A percentile compares a stretch with the other conserved stretches of the same genome.
These are phyloP conservation scores for Ephydatia muelleri DNA, from an alignment of 37 sponge, comb jelly and placozoan species.

Conservation along the genomic window DNA sequence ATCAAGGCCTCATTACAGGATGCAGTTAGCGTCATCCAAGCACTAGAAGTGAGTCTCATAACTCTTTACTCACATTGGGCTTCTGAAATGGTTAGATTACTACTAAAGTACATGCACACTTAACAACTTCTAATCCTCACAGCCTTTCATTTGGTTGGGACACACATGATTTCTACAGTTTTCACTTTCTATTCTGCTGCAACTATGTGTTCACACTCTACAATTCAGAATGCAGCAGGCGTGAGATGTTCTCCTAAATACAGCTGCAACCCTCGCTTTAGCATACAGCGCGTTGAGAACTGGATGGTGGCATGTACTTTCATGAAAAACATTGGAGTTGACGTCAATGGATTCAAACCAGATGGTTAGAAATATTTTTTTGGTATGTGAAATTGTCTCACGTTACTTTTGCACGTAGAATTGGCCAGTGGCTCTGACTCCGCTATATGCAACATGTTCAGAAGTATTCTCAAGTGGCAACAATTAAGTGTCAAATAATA, in stretches of 20 bases:
- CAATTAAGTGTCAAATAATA: too few relatives aligned
- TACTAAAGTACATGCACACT: too few relatives aligned
- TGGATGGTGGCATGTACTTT: constrained; percentile 69
- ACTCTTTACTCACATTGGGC: too few relatives aligned
- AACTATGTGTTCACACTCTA: not conserved
- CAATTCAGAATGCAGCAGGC: constrained; percentile 49
- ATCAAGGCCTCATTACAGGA: constrained; percentile 47
- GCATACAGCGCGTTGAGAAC: constrained; percentile 64
- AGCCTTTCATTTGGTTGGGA: too few relatives aligned
- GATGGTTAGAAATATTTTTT: constrained; percentile 42
- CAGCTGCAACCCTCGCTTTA: constrained; percentile 39
- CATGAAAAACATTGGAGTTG: constrained; percentile 67
- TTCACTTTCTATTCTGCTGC: not conserved
- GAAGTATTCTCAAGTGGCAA: constrained; percentile 62
- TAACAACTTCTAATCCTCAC: too few relatives aligned
- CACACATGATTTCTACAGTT: not conserved
- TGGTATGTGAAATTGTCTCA: not conserved
- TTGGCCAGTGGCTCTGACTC: constrained; percentile 48
- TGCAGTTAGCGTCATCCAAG: constrained; percentile 52
- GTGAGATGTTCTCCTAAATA: constrained; percentile 46
- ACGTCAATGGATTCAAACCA: constrained; percentile 69
- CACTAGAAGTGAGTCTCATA: constrained; percentile 52
- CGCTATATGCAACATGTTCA: constrained; percentile 77
- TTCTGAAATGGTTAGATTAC: too few relatives aligned
- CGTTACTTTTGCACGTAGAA: constrained; percentile 27